Percentiles rank a stretch among this genome's conserved stretches.
These are phyloP conservation scores for Microcebus ravelobensis DNA, from an alignment of 2,113 vertebrate species.

Conservation along the genomic window DNA sequence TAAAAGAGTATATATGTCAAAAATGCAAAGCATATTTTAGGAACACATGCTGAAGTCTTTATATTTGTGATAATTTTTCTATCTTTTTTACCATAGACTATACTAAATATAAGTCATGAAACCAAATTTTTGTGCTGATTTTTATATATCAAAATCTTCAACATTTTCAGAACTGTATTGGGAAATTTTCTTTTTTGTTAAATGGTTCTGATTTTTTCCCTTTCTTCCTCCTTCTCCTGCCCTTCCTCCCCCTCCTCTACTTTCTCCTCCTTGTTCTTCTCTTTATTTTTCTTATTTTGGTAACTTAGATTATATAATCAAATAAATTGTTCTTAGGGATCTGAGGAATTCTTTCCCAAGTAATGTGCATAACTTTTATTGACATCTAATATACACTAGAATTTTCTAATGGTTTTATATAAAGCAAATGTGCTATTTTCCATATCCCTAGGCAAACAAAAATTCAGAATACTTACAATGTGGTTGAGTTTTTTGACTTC, in stretches of 20 bases:
- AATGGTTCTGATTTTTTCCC: background rate
- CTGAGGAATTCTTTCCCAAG: background rate
- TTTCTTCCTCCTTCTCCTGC: accelerated
- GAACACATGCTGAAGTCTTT: background rate
- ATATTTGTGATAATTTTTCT: background rate
- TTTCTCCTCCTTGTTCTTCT: background rate
- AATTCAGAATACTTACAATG: background rate
- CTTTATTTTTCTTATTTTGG: background rate
- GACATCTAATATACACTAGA: background rate
- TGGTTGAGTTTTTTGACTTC: background rate
- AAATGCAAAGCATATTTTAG: background rate
- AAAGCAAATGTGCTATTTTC: background rate
- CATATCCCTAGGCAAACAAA: background rate
- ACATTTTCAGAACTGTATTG: background rate
- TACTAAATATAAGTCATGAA: background rate
- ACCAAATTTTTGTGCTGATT: background rate
- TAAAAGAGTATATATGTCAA: background rate
- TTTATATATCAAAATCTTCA: background rate
- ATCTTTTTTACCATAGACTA: background rate
- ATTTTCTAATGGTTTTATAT: background rate
- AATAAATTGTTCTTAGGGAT: background rate
- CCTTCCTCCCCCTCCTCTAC: background rate
- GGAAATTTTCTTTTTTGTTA: background rate
- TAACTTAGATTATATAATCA: background rate
- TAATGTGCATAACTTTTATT: background rate